Conservation (phyloP, 2,888 invertebrate genomes). For the Noctua comes region DNA sequence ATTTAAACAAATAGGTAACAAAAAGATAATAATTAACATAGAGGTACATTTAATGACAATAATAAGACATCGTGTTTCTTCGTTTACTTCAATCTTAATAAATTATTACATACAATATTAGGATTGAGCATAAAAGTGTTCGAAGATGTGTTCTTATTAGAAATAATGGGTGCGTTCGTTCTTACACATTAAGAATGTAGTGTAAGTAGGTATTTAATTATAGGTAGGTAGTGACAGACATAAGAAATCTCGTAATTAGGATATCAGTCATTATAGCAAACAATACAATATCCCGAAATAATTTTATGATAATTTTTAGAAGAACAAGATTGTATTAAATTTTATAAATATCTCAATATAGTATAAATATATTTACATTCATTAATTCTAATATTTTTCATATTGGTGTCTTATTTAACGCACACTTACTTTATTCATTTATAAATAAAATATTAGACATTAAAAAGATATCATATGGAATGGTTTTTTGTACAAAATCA, state of each 20-base stretch:
- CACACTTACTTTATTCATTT: slow-evolving; percentile 84
- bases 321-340: slow-evolving; percentile 90
- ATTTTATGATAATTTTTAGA: slow-evolving; percentile 86
- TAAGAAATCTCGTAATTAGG: slow-evolving; percentile 76
- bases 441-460: slow-evolving; percentile 87
- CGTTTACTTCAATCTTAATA: slow-evolving; percentile 66
- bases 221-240: slow-evolving; percentile 76
- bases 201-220: slow-evolving; percentile 74
- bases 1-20: slow-evolving; percentile 54
- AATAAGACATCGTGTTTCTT: slow-evolving; percentile 53
- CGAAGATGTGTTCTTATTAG: slow-evolving; percentile 73
- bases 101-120: slow-evolving; percentile 65
- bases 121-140: slow-evolving; percentile 77
- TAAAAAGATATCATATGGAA: slow-evolving; percentile 88
- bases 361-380: slow-evolving; percentile 90
- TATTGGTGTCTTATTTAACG: slow-evolving; percentile 90
- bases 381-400: slow-evolving; percentile 86
- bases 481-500: slow-evolving; percentile 90
- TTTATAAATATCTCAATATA: slow-evolving; percentile 90
- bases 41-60: slow-evolving; percentile 50
- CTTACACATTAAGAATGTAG: slow-evolving; percentile 77
- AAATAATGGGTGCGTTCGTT: slow-evolving; percentile 79
- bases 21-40: slow-evolving; percentile 47
- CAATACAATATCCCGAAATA: slow-evolving; percentile 83
- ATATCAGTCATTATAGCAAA: slow-evolving; percentile 82